A percentile compares a stretch with the other conserved stretches of the same genome.
Evolutionary conservation across 2,797 vertebrate species (phyloP).

Genomic region (Anomalospiza imberbis): DNA sequence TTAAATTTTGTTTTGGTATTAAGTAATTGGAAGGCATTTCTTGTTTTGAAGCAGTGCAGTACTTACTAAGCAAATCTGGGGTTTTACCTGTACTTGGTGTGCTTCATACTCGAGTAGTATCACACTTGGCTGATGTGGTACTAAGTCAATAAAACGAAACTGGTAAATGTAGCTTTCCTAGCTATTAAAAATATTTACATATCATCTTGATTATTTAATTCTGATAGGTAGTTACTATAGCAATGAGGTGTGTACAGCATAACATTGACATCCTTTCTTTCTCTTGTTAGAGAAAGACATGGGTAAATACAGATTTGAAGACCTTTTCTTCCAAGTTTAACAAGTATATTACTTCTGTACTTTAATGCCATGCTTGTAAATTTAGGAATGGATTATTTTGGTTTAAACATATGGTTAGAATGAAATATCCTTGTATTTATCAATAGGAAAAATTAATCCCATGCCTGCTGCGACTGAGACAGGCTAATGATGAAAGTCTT

Average conservation of each 20-base stretch:
- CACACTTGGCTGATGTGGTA: not conserved
- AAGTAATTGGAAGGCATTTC: not conserved
- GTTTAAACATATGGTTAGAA: not conserved
- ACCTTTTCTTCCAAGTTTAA: not conserved
- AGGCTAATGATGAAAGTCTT: slow-evolving; percentile 85
- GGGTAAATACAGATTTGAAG: not conserved
- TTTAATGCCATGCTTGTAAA: not conserved
- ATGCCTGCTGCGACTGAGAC: slow-evolving; percentile 86
- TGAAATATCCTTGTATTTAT: not conserved
- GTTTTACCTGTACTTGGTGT: not conserved
- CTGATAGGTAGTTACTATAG: not conserved
- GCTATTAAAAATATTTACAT: not conserved
- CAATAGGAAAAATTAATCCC: slow-evolving; percentile 89
- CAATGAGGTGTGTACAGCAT: rapidly evolving
- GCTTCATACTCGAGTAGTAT: not conserved
- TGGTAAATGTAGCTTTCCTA: not conserved
- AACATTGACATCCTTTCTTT: not conserved
- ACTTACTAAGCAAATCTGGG: not conserved
- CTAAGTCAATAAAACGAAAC: not conserved
- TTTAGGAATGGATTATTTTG: not conserved
- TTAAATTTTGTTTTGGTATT: not conserved
- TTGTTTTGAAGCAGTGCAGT: not conserved
- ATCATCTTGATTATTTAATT: not conserved
- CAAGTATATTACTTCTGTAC: not conserved
- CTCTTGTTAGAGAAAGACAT: not conserved